Base-by-base conservation (phyloP, 2,113 vertebrate genomes). In the Podarcis muralis region DNA sequence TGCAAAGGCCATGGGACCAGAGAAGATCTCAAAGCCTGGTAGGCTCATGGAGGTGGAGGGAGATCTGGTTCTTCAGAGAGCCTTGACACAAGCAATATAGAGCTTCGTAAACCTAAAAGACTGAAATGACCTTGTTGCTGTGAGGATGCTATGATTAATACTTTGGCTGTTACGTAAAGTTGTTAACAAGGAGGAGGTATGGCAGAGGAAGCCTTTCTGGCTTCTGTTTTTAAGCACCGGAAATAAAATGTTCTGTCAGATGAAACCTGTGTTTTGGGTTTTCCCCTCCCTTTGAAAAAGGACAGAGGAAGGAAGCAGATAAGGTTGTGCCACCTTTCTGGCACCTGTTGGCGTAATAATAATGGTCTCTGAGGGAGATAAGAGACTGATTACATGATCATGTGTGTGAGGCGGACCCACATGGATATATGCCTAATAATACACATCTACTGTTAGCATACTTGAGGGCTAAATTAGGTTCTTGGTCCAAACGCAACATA, bases 201-300 rank as follows among this genome's bases (percentile, higher is more conserved):
- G 22, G 32, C 23, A 27, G 65, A 81, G n/a, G 3, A 6, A 2
- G 9, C 22, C 32, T 59, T 1, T 71, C 57, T 91, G 71, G 69
- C 89, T 90, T 91, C 88, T 89, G 85, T 84, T 12, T 48, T 81
- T 32, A 69, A 80, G 74, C 78, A 81, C 81, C 15, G 89, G 91
- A 93, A 89, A 48, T 93, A 77, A 65, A 86, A 92, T 35, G 79
- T 90, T 88, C 81, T 95, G 92, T 93, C 92, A 92, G 83, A 85
- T 78, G 87, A 90, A 94, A 80, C 92, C 89, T 86, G 86, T 93
- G 92, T 90, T 95, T 93, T 94, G 90, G 43, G 88, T 93, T 93
- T 95, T 91, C 93, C 88, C 92, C 93, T 93, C 95, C 92, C 92
- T 94, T 20, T 94, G 90, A 80, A 91, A 93, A 90, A 90, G 87